phyloP scores from a whole-genome alignment of 2,113 vertebrate species.

The Orthochromis indermauri region DNA sequence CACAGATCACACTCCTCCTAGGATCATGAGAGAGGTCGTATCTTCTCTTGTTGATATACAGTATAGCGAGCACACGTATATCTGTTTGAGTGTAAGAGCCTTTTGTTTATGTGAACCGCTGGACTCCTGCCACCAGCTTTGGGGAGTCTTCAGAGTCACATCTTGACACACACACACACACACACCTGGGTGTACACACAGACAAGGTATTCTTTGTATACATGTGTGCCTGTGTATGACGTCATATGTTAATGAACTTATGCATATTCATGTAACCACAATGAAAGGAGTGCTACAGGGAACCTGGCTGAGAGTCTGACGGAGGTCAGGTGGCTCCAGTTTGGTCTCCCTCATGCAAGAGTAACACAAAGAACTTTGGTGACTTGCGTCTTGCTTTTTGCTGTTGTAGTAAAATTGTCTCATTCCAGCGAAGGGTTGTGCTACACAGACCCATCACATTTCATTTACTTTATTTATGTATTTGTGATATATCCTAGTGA shows the following conservation, averaged over 20 bases:
- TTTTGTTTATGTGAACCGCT: background rate
- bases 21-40: background rate
- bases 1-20: background rate
- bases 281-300: too few species aligned
- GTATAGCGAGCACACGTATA: accelerated
- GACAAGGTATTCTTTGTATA: background rate
- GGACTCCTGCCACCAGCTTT: background rate
- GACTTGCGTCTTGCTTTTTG: background rate
- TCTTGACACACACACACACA: background rate
- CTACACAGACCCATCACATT: background rate
- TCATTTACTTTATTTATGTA: background rate
- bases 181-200: background rate
- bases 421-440: background rate
- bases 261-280: too few species aligned
- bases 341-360: background rate
- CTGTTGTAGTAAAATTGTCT: background rate
- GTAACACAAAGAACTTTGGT: background rate
- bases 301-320: too few species aligned
- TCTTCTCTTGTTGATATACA: background rate
- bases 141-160: background rate
- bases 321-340: too few species aligned
- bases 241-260: too few species aligned
- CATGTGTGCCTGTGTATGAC: too few species aligned
- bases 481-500: background rate
- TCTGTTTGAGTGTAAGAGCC: background rate